Percentiles rank a stretch among this genome's conserved stretches.
These are phyloP conservation scores for Carassius auratus DNA, from an alignment of 2,113 vertebrate genomes.

Conservation along the genomic window DNA sequence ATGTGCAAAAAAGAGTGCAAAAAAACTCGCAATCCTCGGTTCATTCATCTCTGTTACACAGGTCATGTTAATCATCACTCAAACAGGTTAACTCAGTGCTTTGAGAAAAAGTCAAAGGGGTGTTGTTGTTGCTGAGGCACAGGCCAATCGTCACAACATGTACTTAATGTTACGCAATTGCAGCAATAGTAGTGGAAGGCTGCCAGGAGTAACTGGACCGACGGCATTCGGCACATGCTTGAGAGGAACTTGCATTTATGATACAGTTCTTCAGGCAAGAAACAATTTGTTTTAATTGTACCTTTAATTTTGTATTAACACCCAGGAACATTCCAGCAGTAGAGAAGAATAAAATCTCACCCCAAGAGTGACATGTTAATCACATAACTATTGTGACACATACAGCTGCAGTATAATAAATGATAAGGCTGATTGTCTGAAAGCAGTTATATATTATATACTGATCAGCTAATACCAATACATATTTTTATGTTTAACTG, in stretches of 20 bases:
- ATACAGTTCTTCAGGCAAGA: not conserved
- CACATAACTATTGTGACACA: not conserved
- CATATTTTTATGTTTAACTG: not conserved
- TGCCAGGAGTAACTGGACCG: constrained; percentile 24
- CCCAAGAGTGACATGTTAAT: not conserved
- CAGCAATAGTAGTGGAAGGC: constrained; percentile 30
- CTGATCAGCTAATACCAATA: not conserved
- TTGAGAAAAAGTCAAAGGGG: constrained; percentile 22
- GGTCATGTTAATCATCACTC: constrained; percentile 34
- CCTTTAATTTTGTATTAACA: not conserved
- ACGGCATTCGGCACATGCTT: constrained; percentile 3
- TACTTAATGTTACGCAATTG: constrained; percentile 37
- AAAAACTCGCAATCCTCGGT: not conserved
- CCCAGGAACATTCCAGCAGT: not conserved
- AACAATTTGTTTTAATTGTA: not conserved
- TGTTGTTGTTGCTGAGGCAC: not conserved
- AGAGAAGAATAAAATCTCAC: not conserved
- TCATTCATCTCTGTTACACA: constrained; percentile 21
- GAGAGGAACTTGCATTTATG: not conserved
- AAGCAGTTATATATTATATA: not conserved
- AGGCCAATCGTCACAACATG: constrained; percentile 18
- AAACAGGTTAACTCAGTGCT: constrained; percentile 12
- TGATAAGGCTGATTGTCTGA: not conserved
- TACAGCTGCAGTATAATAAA: not conserved
- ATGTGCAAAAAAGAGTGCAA: not conserved